phyloP scores from a whole-genome alignment of 1,140 invertebrate species.

The Thaumetopoea pityocampa region DNA sequence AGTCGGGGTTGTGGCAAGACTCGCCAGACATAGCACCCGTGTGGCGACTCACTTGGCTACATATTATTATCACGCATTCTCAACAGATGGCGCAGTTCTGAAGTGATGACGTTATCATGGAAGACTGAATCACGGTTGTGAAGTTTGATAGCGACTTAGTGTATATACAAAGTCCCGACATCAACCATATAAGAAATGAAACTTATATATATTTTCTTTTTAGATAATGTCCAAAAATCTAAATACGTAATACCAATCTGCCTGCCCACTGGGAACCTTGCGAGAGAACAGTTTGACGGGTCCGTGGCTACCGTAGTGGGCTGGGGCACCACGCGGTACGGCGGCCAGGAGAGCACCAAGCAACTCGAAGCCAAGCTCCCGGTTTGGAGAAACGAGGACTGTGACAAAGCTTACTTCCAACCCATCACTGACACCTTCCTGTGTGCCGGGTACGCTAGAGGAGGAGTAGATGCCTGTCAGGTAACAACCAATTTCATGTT shows the following conservation, averaged over 20 bases:
- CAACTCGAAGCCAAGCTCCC: slow-evolving; percentile 90
- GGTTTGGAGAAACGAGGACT: slow-evolving; percentile 94
- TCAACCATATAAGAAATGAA: too few species aligned
- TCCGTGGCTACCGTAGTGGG: slow-evolving; percentile 88
- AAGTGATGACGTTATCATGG: too few species aligned
- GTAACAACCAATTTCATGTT: slow-evolving; percentile 55
- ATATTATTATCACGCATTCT: too few species aligned
- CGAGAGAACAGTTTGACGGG: slow-evolving; percentile 80
- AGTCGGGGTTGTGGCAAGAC: too few species aligned
- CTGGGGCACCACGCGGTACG: slow-evolving; percentile 93
- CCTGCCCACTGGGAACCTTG: slow-evolving; percentile 80
- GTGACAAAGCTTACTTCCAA: slow-evolving; percentile 93
- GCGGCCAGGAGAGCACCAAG: slow-evolving; percentile 88
- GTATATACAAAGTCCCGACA: too few species aligned
- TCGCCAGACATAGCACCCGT: too few species aligned
- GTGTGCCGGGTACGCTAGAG: slow-evolving; percentile 92
- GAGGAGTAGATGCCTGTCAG: slow-evolving; percentile 95
- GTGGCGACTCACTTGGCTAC: too few species aligned
- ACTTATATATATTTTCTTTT: slow-evolving; percentile 7
- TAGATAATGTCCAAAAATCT: slow-evolving; percentile 83
- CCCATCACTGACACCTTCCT: slow-evolving; percentile 93
- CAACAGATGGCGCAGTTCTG: too few species aligned
- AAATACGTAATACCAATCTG: slow-evolving; percentile 94
- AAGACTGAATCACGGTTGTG: too few species aligned
- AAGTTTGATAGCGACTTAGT: too few species aligned